A percentile compares a stretch with the other conserved stretches of the same genome.
These are phyloP conservation scores for Solen grandis DNA, from an alignment of 1,140 invertebrate species.

Conservation along the genomic window DNA sequence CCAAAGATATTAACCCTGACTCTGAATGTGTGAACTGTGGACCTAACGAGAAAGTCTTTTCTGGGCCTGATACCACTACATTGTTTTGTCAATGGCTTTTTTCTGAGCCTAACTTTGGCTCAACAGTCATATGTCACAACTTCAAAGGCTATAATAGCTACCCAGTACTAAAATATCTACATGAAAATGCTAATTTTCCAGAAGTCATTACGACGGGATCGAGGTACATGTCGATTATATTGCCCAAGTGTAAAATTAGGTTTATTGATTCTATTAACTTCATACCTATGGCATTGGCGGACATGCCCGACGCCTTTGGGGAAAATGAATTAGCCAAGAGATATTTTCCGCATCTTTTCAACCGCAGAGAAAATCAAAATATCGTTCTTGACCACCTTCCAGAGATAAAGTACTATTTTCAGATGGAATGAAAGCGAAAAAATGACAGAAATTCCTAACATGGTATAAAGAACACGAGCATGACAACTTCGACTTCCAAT, in stretches of 20 bases:
- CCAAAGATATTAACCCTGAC: neutral
- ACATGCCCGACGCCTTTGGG: conserved; percentile 33
- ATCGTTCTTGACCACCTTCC: neutral
- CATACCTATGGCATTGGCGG: conserved; percentile 24
- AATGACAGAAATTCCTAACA: neutral
- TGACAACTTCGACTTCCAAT: conserved; percentile 14
- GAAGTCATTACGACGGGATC: conserved; percentile 13
- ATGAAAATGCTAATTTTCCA: conserved; percentile 11
- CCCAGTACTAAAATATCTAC: conserved; percentile 6
- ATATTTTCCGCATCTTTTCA: conserved; percentile 35
- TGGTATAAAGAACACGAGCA: neutral
- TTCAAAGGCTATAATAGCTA: conserved; percentile 23
- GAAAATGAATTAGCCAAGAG: conserved; percentile 30
- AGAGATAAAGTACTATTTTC: neutral
- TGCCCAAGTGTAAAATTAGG: neutral
- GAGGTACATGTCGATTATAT: conserved; percentile 17
- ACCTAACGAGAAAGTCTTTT: neutral
- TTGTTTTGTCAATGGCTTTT: conserved; percentile 16
- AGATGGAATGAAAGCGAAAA: neutral
- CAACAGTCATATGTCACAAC: conserved; percentile 19
- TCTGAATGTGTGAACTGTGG: conserved; percentile 1
- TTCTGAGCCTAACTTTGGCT: neutral
- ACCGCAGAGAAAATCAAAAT: neutral
- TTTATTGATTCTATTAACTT: conserved; percentile 38
- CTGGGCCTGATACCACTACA: neutral